phyloP scores from a whole-genome alignment of 2,113 vertebrate species.

The Orcinus orca region DNA sequence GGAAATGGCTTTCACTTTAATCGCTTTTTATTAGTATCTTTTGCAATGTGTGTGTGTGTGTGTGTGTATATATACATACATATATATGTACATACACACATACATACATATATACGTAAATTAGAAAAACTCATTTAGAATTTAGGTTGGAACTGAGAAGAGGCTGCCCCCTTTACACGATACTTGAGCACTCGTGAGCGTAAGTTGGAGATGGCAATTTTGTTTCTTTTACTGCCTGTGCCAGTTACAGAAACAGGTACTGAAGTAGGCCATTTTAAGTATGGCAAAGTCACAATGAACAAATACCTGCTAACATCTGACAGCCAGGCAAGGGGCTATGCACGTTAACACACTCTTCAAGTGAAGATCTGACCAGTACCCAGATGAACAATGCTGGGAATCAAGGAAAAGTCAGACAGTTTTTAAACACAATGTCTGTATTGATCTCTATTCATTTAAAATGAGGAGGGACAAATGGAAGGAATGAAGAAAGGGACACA shows the following conservation, averaged over 20 bases:
- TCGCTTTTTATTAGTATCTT: background rate
- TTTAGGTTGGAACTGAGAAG: background rate
- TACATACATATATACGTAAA: background rate
- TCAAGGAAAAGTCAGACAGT: background rate
- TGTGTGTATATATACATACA: accelerated
- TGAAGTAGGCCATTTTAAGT: background rate
- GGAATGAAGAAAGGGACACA: background rate
- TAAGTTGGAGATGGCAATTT: background rate
- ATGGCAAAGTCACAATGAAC: background rate
- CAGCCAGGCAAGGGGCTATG: background rate
- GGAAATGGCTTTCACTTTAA: background rate
- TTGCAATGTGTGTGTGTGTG: background rate
- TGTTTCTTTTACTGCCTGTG: background rate
- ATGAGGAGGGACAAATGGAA: background rate
- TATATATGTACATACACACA: background rate
- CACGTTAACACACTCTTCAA: background rate
- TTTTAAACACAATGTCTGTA: background rate
- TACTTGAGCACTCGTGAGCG: background rate
- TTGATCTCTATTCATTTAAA: background rate
- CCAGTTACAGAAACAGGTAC: background rate
- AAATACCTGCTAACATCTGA: background rate
- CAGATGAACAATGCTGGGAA: background rate
- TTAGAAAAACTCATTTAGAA: background rate
- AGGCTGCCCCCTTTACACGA: background rate
- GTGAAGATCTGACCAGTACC: background rate